Evolutionary conservation across 64 coral and sea anemone genomes (phyloP).

Genomic region (Dendronephthya gigantea): DNA sequence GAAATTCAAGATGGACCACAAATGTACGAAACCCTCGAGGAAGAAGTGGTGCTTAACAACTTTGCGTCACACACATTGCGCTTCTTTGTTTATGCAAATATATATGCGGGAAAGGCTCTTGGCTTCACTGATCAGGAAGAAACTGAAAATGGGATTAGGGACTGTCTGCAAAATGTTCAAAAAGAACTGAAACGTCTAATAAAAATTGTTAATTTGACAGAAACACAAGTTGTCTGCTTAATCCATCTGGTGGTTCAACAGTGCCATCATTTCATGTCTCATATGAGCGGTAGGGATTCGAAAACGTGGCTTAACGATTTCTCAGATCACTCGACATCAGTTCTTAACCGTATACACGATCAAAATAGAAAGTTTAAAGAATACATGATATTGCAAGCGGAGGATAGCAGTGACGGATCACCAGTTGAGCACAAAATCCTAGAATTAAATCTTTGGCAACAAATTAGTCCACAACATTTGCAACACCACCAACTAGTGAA

Average conservation of each 20-base stretch:
- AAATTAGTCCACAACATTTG: not conserved
- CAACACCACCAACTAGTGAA: not conserved
- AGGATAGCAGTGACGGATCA: not conserved
- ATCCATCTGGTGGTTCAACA: not conserved
- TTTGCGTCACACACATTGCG: not conserved
- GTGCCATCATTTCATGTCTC: not conserved
- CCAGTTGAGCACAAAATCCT: not conserved
- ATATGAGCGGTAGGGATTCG: not conserved
- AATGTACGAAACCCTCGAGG: not conserved
- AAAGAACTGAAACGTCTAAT: not conserved
- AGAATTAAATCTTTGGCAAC: not conserved
- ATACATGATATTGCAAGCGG: not conserved
- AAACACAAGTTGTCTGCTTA: not conserved
- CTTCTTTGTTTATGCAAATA: not conserved
- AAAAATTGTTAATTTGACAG: not conserved
- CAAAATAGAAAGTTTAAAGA: not conserved
- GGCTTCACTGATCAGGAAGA: not conserved
- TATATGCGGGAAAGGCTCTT: not conserved
- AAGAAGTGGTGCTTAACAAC: no score
- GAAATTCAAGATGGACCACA: not conserved
- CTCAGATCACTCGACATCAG: not conserved
- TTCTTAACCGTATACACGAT: not conserved
- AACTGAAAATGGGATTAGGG: not conserved
- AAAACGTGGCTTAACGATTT: not conserved
- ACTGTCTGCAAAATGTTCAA: not conserved